phyloP scores from a whole-genome alignment of 2,113 vertebrate species.

The Salvelinus fontinalis region DNA sequence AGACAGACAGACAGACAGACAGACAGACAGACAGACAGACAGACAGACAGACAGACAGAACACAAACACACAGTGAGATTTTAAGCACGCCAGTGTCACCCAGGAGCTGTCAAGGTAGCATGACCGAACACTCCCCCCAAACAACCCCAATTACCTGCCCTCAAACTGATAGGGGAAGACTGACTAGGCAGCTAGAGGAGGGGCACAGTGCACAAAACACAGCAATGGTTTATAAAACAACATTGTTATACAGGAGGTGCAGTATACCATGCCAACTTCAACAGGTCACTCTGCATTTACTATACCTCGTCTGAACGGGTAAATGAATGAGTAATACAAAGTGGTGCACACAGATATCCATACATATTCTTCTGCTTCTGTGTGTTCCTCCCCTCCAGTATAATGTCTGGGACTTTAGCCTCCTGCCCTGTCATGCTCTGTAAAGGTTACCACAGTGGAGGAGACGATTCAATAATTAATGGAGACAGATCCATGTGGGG shows the following conservation, averaged over 20 bases:
- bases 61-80: conserved; percentile 54
- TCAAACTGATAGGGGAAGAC: conserved; percentile 45
- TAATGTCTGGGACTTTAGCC: conserved; percentile 42
- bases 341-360: too few species aligned
- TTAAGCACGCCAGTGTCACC: conserved; percentile 41
- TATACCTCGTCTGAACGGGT: too few species aligned
- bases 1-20: too few species aligned
- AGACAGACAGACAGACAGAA: too few species aligned
- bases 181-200: conserved; percentile 33
- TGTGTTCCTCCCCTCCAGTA: neutral
- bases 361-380: neutral
- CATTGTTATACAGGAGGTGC: neutral
- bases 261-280: too few species aligned
- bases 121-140: conserved; percentile 19
- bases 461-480: conserved; percentile 74
- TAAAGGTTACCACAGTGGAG: conserved; percentile 68
- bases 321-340: too few species aligned
- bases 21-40: neutral
- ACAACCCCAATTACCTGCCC: conserved; percentile 39
- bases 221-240: neutral
- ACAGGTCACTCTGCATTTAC: too few species aligned
- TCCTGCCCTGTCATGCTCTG: conserved; percentile 42
- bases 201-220: conserved; percentile 33
- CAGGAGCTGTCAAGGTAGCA: conserved; percentile 30
- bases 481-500: conserved; percentile 51